Evolutionary conservation across 92 coral and sea anemone genomes (phyloP).

Genomic region (Blastomussa wellsi): DNA sequence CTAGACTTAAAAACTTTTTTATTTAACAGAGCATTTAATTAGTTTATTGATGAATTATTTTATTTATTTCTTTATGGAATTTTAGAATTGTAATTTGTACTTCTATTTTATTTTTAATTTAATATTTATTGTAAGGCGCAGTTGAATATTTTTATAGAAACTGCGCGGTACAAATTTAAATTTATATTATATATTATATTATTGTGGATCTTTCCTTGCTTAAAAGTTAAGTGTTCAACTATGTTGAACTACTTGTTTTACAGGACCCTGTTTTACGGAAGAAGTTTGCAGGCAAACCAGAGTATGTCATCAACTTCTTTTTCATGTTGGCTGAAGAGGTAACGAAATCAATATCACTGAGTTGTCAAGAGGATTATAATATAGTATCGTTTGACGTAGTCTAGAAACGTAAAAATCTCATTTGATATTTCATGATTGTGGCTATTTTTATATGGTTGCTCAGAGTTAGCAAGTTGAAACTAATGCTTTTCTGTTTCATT

Average conservation of each 20-base stretch:
- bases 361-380: not conserved
- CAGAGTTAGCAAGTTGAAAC: not conserved
- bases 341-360: not conserved
- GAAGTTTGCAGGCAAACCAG: slow-evolving; percentile 97
- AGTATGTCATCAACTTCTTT: slow-evolving; percentile 90
- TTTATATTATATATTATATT: too few species aligned
- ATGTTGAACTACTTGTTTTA: not conserved
- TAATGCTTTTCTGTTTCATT: not conserved
- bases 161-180: too few species aligned
- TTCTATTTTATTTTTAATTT: too few species aligned
- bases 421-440: not conserved
- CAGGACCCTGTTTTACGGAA: slow-evolving; percentile 93
- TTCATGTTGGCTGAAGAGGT: slow-evolving; percentile 99
- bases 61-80: too few species aligned
- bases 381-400: not conserved
- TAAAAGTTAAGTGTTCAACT: too few species aligned
- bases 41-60: too few species aligned
- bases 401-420: not conserved
- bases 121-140: too few species aligned
- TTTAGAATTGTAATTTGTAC: too few species aligned
- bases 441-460: not conserved
- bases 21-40: too few species aligned
- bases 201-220: not conserved
- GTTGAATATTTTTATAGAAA: too few species aligned
- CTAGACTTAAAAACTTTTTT: too few species aligned